phyloP scores from a whole-genome alignment of 1,140 invertebrate genomes.

The Pomacea maculata region DNA sequence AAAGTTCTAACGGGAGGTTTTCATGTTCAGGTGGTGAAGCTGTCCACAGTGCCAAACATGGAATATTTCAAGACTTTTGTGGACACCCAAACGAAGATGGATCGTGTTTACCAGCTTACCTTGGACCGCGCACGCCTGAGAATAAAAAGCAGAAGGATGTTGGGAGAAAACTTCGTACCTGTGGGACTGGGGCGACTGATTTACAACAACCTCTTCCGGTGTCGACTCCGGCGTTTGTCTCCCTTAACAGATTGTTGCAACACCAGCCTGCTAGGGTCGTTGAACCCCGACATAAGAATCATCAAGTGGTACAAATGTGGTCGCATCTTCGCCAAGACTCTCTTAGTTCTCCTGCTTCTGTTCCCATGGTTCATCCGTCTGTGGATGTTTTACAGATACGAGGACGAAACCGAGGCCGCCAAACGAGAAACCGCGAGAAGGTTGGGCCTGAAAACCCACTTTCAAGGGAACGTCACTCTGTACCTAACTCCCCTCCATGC shows the following conservation, averaged over 20 bases:
- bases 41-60: conserved; percentile 28
- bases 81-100: conserved; percentile 10
- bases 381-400: conserved; percentile 33
- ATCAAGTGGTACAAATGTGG: conserved; percentile 38
- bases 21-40: conserved; percentile 15
- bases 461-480: conserved; percentile 33
- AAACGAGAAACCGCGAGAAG: background rate
- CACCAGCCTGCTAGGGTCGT: conserved; percentile 18
- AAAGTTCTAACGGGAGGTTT: no score
- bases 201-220: conserved; percentile 41
- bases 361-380: conserved; percentile 40
- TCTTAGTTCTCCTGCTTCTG: conserved; percentile 26
- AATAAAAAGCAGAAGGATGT: conserved; percentile 34
- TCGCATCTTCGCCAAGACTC: conserved; percentile 13
- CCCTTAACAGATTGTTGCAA: conserved; percentile 22
- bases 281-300: conserved; percentile 19
- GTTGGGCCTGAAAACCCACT: conserved; percentile 17
- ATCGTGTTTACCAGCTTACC: conserved; percentile 25
- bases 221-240: conserved; percentile 35
- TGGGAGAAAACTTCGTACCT: conserved; percentile 37
- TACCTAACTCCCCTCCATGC: conserved; percentile 42
- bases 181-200: conserved; percentile 36
- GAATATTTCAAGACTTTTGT: conserved; percentile 32
- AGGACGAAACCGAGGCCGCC: conserved; percentile 3
- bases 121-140: conserved; percentile 29